Evolutionary conservation across 92 coral and sea anemone genomes (phyloP).

Genomic region (Epizoanthus stellaris): DNA sequence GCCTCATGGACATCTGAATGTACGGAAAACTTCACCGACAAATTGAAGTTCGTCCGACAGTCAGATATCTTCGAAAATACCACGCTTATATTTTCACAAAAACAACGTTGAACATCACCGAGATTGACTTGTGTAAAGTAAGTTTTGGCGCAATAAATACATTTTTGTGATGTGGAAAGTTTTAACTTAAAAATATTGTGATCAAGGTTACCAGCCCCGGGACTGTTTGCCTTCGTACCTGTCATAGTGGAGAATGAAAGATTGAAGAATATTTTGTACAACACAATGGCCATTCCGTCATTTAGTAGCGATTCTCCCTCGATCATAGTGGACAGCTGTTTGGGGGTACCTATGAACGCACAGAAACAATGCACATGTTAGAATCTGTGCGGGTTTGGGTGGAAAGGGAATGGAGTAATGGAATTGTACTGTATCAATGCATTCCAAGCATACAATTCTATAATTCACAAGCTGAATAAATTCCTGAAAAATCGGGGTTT

Average conservation of each 20-base stretch:
- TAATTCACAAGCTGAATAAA: too few relatives aligned
- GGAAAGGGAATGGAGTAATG: not conserved
- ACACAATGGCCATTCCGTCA: slow-evolving; percentile 99
- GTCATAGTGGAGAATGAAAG: slow-evolving; percentile 95
- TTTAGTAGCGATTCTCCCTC: slow-evolving; percentile 97
- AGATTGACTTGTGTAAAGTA: not conserved
- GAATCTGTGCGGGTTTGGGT: too few relatives aligned
- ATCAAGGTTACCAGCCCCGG: too few relatives aligned
- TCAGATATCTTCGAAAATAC: not conserved
- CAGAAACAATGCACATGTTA: not conserved
- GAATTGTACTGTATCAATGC: not conserved
- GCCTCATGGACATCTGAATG: too few relatives aligned
- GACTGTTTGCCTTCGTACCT: slow-evolving; percentile 52
- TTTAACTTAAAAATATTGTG: too few relatives aligned
- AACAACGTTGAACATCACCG: not conserved
- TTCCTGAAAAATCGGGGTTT: too few relatives aligned
- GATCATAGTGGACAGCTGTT: slow-evolving; percentile 94
- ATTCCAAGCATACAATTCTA: not conserved
- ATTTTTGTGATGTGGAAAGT: not conserved
- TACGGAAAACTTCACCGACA: not conserved
- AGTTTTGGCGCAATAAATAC: too few relatives aligned
- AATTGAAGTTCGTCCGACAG: not conserved
- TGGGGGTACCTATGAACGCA: slow-evolving; percentile 76
- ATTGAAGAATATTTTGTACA: slow-evolving; percentile 97
- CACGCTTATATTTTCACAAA: not conserved